phyloP scores from a whole-genome alignment of 2,888 invertebrate genomes.

The Sinhomidia bicolor region DNA sequence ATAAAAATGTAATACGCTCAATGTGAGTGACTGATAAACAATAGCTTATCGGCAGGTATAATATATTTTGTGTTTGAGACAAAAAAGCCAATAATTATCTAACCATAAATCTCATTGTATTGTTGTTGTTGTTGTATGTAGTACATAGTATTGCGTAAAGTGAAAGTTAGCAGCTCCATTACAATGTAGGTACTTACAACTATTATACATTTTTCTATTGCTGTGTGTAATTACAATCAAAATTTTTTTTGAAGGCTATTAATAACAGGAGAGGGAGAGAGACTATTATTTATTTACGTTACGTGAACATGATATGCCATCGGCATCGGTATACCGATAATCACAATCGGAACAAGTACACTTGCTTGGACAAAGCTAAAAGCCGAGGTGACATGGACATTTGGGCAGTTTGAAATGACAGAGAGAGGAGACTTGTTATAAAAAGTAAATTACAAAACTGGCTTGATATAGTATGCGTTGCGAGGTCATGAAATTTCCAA shows the following conservation, averaged over 20 bases:
- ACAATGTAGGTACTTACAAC: not conserved
- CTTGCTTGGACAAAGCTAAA: not conserved
- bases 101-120: constrained; percentile 50
- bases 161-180: constrained; percentile 48
- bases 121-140: not conserved
- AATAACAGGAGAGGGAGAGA: not conserved
- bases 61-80: constrained; percentile 25
- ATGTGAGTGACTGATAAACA: constrained; percentile 25
- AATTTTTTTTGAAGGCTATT: constrained; percentile 13
- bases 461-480: not conserved
- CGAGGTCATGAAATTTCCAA: constrained; percentile 56
- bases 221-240: constrained; percentile 12
- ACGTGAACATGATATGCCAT: not conserved
- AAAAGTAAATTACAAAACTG: constrained; percentile 21
- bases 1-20: not conserved
- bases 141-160: constrained; percentile 64
- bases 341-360: not conserved
- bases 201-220: not conserved
- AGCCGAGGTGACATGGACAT: constrained; percentile 9
- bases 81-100: constrained; percentile 63
- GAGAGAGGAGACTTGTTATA: too few species aligned
- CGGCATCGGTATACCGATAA: not conserved
- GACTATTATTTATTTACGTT: not conserved
- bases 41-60: not conserved
- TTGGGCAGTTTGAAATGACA: not conserved